Evolutionary conservation across 2,888 invertebrate species (phyloP).

Genomic region (Petrolisthes manimaculis): DNA sequence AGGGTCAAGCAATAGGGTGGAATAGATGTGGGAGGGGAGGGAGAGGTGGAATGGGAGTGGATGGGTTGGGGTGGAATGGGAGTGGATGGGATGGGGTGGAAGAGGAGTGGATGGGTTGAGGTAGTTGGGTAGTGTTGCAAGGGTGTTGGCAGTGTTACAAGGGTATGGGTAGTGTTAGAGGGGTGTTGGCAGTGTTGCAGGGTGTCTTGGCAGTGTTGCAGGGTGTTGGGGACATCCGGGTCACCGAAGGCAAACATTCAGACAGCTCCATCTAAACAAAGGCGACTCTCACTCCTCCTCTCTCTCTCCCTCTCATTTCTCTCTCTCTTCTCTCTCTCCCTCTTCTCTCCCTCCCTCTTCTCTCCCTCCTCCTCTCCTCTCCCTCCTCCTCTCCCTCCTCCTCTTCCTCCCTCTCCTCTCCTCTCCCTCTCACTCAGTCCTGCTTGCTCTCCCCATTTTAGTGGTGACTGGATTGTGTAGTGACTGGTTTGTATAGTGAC

Average conservation of each 20-base stretch:
- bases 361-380: not conserved
- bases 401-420: not conserved
- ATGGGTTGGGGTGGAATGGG: not conserved
- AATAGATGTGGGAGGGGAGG: not conserved
- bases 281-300: constrained; percentile 10
- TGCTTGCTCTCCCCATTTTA: too few species aligned
- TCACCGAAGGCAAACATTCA: constrained; percentile 29
- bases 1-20: not conserved
- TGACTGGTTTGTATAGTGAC: too few species aligned
- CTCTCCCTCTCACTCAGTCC: too few species aligned
- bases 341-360: too few species aligned
- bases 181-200: not conserved
- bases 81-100: too few species aligned
- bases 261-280: constrained; percentile 39
- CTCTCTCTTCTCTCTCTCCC: not conserved
- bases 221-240: constrained; percentile 27
- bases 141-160: too few species aligned
- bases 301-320: not conserved
- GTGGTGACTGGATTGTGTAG: too few species aligned
- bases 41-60: not conserved
- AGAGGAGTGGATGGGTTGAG: too few species aligned
- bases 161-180: too few species aligned
- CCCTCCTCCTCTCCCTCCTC: not conserved
- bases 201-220: not conserved
- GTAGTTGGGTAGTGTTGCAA: too few species aligned